These are phyloP conservation scores for Sminthurinus signatus DNA, from an alignment of 1,140 invertebrate species.

Conservation along the genomic window DNA sequence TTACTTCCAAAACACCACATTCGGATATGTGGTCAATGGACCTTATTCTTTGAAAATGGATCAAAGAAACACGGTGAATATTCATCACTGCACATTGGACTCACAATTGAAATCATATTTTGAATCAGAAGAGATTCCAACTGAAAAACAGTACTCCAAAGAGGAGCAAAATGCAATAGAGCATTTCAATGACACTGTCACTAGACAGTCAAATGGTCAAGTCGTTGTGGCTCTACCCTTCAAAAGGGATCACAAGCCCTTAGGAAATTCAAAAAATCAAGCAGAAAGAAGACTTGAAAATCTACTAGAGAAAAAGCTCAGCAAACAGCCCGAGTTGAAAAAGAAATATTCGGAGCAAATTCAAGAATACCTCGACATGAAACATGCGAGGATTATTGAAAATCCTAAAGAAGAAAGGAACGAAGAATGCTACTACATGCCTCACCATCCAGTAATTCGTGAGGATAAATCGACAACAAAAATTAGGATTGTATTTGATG, in stretches of 20 bases:
- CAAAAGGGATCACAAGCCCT: conserved; percentile 18
- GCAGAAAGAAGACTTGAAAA: background rate
- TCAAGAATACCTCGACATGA: conserved; percentile 43
- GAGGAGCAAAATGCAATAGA: conserved; percentile 37
- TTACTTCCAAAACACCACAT: conserved; percentile 13
- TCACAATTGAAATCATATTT: conserved; percentile 40
- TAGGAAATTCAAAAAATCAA: conserved; percentile 29
- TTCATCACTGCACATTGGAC: conserved; percentile 2
- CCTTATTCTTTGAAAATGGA: conserved; percentile 28
- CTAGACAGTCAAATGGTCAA: conserved; percentile 29
- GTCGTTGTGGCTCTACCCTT: conserved; percentile 42
- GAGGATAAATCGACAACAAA: conserved; percentile 43
- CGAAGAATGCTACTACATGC: conserved; percentile 2
- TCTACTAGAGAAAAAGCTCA: background rate
- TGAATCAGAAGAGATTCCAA: conserved; percentile 41
- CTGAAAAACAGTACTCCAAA: background rate
- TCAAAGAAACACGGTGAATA: background rate
- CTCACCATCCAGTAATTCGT: conserved; percentile 31
- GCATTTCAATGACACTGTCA: conserved; percentile 29
- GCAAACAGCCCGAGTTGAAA: background rate
- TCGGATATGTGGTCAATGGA: conserved; percentile 32
- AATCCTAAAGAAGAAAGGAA: too few species aligned
- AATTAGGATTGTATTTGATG: conserved; percentile 46
- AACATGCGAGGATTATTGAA: conserved; percentile 42
- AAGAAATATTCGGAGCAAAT: conserved; percentile 40